Evolutionary conservation across 2,888 invertebrate genomes (phyloP), one percentile per base, ranked within the genome.

Genomic region (Dione vanillae): DNA sequence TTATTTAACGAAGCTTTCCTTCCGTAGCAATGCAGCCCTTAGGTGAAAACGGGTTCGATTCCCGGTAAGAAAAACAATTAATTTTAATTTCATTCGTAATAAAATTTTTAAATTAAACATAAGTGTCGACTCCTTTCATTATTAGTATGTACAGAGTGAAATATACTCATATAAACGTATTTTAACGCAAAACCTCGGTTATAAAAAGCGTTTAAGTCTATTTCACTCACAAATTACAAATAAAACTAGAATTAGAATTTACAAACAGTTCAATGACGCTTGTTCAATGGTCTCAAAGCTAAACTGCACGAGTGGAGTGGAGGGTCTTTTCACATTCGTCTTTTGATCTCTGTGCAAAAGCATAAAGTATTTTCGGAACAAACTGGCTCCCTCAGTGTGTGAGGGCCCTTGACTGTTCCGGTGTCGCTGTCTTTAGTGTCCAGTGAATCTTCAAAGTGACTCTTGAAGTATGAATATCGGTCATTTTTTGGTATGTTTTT

Each of bases 311-410:
- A 70, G 73, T 73, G 73, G 65, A 65, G 62, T 75, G 54, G 64
- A 77, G 76, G 56, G 62, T 67, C 72, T 67, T 72, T 67, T 67
- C 67, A 70, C 72, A 72, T 73, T 75, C 71, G 62, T 72, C 79
- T 80, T 81, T 82, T 82, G 81, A 82, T 82, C 79, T 76, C 75
- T 78, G 73, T 79, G 79, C 72, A 75, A 77, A 76, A 78, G 77
- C 78, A 77, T 75, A 77, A 76, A 78, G 79, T 77, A 78, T 79
- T 78, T 80, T 81, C 76, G 80, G 79, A 79, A 79, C 78, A 80
- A 79, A 78, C 78, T 79, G 78, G 78, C 77, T 74, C 78, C 78
- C 78, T 78, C 75, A 75, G 71, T 73, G 73, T 71, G 74, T 76
- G 75, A 78, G 78, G 65, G 74, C 78, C 52, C 79, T 80, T 68